Evolutionary conservation across 1,140 invertebrate species (phyloP).

Genomic region (Drosophila melanica): DNA sequence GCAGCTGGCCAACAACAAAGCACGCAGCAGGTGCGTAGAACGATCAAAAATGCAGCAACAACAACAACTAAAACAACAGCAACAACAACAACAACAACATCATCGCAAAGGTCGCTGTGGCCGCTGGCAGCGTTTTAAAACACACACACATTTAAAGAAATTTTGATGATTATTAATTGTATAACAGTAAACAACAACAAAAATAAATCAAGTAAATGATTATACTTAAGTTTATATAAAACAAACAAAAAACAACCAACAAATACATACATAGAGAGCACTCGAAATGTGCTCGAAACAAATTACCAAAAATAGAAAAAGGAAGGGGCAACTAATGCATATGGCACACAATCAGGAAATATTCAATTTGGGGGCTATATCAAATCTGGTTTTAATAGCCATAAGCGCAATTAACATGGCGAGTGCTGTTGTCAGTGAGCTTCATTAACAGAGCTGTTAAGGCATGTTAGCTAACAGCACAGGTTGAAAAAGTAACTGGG

Average conservation of each 20-base stretch:
- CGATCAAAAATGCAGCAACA: slow-evolving; percentile 12
- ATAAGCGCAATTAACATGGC: background rate
- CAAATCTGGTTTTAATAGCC: background rate
- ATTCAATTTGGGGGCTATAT: background rate
- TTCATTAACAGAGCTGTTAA: slow-evolving; percentile 3
- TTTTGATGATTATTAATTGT: slow-evolving; percentile 80
- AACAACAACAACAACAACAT: slow-evolving; percentile 12
- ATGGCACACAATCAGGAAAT: background rate
- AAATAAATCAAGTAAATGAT: slow-evolving; percentile 81
- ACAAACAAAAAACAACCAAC: slow-evolving; percentile 22
- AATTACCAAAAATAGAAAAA: slow-evolving; percentile 8
- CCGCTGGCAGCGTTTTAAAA: slow-evolving; percentile 65
- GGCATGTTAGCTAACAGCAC: background rate
- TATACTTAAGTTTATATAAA: slow-evolving; percentile 72
- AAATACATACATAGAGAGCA: slow-evolving; percentile 36
- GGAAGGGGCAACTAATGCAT: background rate
- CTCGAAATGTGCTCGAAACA: slow-evolving; percentile 20
- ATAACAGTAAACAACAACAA: slow-evolving; percentile 73
- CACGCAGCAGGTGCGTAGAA: slow-evolving; percentile 2
- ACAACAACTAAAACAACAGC: slow-evolving; percentile 31
- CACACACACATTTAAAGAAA: slow-evolving; percentile 71
- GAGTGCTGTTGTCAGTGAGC: background rate
- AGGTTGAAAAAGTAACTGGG: too few species aligned
- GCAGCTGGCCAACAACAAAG: slow-evolving; percentile 48
- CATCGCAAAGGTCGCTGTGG: slow-evolving; percentile 41